Base-by-base conservation (phyloP, 2,113 vertebrate genomes). In the Rynchops niger region DNA sequence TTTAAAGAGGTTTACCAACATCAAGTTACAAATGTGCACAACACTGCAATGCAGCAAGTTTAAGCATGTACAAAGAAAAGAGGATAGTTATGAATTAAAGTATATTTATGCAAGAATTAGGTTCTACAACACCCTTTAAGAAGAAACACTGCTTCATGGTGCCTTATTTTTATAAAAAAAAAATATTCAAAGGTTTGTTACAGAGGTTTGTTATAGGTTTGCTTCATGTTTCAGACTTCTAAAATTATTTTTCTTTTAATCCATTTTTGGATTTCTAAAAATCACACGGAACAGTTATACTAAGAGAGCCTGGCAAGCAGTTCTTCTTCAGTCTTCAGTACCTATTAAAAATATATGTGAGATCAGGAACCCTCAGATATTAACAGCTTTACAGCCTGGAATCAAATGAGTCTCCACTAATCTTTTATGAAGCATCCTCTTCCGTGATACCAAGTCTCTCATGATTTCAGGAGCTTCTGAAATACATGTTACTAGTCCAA, bases 341-440 rank as follows among this genome's bases (percentile, higher is more conserved):
- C 15, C 15, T 89, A 77, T 96, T 76, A 86, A 91, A 94, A 94
- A 90, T 76, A 82, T 40, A 70, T 86, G 22, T 11, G n/a, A 88
- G 74, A 90, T 76, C 61, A 86, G 85, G 69, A 94, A 72, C 42
- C 9, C 25, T 73, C n/a, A 74, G 58, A 73, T 73, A 73, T 63
- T 80, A 82, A 30, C 53, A 77, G 42, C n/a, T 62, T 95, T 88
- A 66, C 45, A 82, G 56, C 20, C 30, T 87, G 53, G 62, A 96
- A 82, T 95, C 45, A 93, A 86, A 94, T 77, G 13, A 86, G 17
- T 20, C 42, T 69, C 49, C 23, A 59, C 66, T 73, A 92, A 83
- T 80, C 45, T 95, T 82, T 86, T 61, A 66, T 73, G 92, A 92
- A 88, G 38, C 38, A 90, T 93, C n/a, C 12, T 80, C 4, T 88